These are phyloP conservation scores for Rhombomys opimus DNA, from an alignment of 2,113 vertebrate species.

Conservation along the genomic window DNA sequence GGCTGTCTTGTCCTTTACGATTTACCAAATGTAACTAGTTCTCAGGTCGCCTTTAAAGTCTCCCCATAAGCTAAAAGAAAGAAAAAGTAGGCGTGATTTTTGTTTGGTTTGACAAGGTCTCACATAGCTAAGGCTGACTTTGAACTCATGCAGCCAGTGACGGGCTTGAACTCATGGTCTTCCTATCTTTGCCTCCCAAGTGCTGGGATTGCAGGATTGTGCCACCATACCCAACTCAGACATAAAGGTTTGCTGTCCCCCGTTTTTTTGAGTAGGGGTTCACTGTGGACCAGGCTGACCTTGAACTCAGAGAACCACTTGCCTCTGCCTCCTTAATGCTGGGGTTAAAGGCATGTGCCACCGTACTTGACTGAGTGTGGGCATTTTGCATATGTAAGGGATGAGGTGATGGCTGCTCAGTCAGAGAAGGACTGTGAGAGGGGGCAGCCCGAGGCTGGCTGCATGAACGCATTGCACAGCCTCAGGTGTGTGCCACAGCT, in stretches of 20 bases:
- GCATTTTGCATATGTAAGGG: background rate
- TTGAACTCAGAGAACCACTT: background rate
- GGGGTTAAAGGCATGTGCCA: background rate
- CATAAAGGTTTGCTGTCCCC: background rate
- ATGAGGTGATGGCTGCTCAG: conserved; percentile 9
- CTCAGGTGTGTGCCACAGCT: background rate
- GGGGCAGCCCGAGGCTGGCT: background rate
- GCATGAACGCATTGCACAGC: background rate
- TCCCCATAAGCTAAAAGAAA: background rate
- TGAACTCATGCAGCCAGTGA: background rate
- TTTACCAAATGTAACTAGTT: background rate
- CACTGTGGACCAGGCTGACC: background rate
- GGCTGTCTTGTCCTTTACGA: background rate
- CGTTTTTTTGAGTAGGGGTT: background rate
- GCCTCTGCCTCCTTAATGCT: background rate
- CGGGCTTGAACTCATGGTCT: background rate
- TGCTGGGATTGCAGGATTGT: background rate
- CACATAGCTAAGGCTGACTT: background rate
- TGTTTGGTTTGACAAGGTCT: background rate
- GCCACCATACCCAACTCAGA: background rate
- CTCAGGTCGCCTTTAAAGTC: background rate
- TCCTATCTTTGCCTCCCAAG: background rate
- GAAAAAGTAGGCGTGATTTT: background rate
- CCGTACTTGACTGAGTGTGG: background rate
- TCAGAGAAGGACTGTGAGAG: background rate